phyloP scores from a whole-genome alignment of 2,888 invertebrate species.

The Blastobasis lacticolella region DNA sequence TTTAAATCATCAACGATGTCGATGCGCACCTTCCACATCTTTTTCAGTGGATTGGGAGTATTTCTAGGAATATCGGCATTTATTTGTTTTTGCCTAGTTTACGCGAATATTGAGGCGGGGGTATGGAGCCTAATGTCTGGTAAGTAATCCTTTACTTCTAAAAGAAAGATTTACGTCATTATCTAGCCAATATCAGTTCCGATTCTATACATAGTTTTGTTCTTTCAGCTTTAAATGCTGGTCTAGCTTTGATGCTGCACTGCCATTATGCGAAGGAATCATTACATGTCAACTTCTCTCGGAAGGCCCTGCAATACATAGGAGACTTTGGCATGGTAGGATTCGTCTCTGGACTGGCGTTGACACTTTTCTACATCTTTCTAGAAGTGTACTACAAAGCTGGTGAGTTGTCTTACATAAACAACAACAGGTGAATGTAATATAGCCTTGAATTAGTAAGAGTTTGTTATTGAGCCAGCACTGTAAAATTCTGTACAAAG shows the following conservation, averaged over 20 bases:
- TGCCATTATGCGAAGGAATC: constrained; percentile 57
- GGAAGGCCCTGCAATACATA: constrained; percentile 58
- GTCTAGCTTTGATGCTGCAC: constrained; percentile 51
- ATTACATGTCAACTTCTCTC: constrained; percentile 65
- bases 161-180: background rate
- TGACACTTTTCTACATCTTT: constrained; percentile 62
- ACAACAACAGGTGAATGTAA: background rate
- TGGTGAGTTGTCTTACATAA: constrained; percentile 35
- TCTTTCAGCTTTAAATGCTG: constrained; percentile 50
- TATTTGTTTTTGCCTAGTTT: constrained; percentile 64
- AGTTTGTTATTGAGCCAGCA: no score
- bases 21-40: constrained; percentile 55
- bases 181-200: no score
- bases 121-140: constrained; percentile 65
- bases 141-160: constrained; percentile 23
- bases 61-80: constrained; percentile 56
- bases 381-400: constrained; percentile 53
- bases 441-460: constrained; percentile 1
- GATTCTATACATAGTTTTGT: background rate
- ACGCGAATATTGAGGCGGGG: constrained; percentile 63
- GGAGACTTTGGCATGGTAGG: constrained; percentile 65
- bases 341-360: constrained; percentile 55
- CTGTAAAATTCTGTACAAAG: no score
- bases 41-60: constrained; percentile 47
- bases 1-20: no score